Base-by-base conservation (phyloP, 37 sponge, comb jelly and placozoan genomes). In the Eunapius fragilis region DNA sequence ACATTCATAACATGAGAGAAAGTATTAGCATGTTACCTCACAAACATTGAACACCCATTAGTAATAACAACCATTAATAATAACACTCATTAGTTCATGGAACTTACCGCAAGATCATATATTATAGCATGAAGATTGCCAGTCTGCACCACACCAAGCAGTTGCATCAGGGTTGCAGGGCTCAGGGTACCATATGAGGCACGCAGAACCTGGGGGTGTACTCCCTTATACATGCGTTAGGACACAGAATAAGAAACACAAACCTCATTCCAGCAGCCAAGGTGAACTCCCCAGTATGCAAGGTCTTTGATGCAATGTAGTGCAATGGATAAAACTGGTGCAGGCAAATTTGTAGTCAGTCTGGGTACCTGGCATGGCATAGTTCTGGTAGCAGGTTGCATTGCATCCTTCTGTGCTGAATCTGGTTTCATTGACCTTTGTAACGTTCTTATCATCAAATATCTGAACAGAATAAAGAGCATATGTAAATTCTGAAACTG, bases 231-330 rank as follows among this genome's bases (percentile, higher is more conserved):
- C 30, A 36, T 37, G 48, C 13, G 2, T 69, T 2, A 10, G 71
- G 23, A 30, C 35, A 76, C 25, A 70, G 23, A 30, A n/a, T n/a
- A 33, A 48, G 71, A 19, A 26, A 69, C 67, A 79, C 84, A 22
- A 70, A 84, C 84, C 77, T 86, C 80, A 24, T 91, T 76, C 92
- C 92, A 91, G 87, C 92, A 91, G 35, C 86, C 87, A 27, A 91
- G 72, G 38, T 91, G 92, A 27, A 91, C 80, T 14, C 92, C 92
- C 92, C 92, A 91, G 75, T 91, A 91, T 28, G 83, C 87, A 17
- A 91, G 75, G 70, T 91, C 87, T 86, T 69, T 32, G 49, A 2
- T 2, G 0, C 14, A 35, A 28, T 6, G 37, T 12, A 35, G 13
- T 17, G 3, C 31, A 30, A 49, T 27, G 30, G 37, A 27, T 67